Base-by-base conservation (phyloP, 2,113 vertebrate species). In the Pseudopodoces humilis region DNA sequence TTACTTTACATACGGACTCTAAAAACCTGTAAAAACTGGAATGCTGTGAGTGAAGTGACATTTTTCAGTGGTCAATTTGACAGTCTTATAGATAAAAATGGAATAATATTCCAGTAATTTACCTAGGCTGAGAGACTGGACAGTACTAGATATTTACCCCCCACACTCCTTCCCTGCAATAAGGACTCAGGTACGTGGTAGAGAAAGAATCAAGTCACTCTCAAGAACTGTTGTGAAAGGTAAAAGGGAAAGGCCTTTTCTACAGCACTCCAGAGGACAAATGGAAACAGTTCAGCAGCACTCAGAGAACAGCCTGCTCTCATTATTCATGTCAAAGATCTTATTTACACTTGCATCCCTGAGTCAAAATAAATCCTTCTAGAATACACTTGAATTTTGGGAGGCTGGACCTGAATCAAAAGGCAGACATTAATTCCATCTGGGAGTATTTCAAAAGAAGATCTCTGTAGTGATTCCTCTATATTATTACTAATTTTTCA, bases 141-240 rank as follows among this genome's bases (percentile, higher is more conserved):
- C 4, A 9, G 49, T 27, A 65, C 8, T 2, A 2, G 37, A 31
- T 2, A 0, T 49, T 59, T 24, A 22, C 12, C 9, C 1, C 2
- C 3, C 5, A 7, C 13, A 18, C 4, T 76, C 43, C 18, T 69
- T 37, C 75, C 46, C 33, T 69, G 46, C 53, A 90, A 60, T 35
- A 91, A 72, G 27, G 24, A 64, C 2, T 59, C 44, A 84, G 31
- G 35, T 1, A 4, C 0, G 1, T 20, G 22, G 25, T 19, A 76
- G 28, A 80, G 55, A 90, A 93, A 71, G 25, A 63, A 86, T n/a
- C 41, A 83, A 85, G 43, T 46, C 53, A 85, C 47, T 15, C 39
- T 30, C 2, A 3, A 81, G 50, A 90, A 81, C 23, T 31, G 19
- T 3, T 86, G 50, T 43, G 77, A 92, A 88, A 88, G n/a, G 33